These are phyloP conservation scores for Alectoris magna DNA, from an alignment of 2,797 vertebrate genomes.

Conservation along the genomic window DNA sequence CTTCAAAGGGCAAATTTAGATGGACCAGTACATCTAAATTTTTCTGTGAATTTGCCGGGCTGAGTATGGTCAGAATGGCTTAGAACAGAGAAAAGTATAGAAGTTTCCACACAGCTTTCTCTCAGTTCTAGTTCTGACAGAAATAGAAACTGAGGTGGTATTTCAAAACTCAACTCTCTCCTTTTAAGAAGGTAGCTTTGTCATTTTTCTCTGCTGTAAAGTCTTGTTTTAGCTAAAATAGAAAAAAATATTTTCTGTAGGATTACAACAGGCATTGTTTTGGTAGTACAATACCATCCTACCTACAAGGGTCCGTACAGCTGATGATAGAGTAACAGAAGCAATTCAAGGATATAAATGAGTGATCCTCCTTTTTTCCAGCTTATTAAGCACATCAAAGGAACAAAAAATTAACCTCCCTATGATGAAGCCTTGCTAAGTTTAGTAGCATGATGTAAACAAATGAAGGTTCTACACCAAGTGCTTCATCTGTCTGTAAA, in stretches of 20 bases:
- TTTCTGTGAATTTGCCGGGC: neutral
- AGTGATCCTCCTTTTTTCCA: neutral
- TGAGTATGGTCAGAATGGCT: rapidly evolving
- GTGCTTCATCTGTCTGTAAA: too few relatives aligned
- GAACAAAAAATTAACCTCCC: neutral
- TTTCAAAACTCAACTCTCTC: neutral
- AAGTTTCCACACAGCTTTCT: neutral
- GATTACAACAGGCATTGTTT: neutral
- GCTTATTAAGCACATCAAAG: neutral
- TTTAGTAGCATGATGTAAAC: neutral
- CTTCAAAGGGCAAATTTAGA: neutral
- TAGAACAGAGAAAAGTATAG: neutral
- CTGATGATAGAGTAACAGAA: neutral
- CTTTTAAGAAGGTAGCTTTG: neutral
- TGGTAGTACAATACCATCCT: neutral
- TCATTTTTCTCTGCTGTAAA: neutral
- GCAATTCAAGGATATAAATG: neutral
- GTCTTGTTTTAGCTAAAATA: neutral
- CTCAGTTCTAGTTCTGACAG: neutral
- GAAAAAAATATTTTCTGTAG: neutral
- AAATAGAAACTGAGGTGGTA: neutral
- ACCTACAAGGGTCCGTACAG: rapidly evolving
- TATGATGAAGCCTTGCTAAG: neutral
- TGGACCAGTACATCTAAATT: neutral
- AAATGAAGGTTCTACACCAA: neutral